Evolutionary conservation across 35 echinoderm and acorn worm species (phyloP).

Genomic region (Acanthaster planci): DNA sequence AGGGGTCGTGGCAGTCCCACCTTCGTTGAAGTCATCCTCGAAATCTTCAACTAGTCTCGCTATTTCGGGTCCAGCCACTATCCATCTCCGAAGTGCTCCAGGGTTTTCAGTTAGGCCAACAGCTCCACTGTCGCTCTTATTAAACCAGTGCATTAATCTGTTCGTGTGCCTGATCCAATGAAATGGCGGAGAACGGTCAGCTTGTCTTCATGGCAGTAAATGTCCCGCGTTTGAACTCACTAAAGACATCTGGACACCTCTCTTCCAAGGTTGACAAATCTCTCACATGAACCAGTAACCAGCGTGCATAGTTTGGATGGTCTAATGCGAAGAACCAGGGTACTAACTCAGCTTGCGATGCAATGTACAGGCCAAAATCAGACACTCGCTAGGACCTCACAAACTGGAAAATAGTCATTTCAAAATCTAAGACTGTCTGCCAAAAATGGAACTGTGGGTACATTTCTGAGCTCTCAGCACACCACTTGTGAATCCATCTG

Average conservation of each 20-base stretch:
- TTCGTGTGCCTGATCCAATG: conserved; percentile 73
- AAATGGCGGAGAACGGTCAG: conserved; percentile 73
- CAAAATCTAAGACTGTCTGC: conserved; percentile 36
- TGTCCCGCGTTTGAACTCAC: conserved; percentile 43
- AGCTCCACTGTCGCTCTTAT: conserved; percentile 59
- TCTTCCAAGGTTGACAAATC: conserved; percentile 49
- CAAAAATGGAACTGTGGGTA: conserved; percentile 48
- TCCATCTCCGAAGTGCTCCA: conserved; percentile 60
- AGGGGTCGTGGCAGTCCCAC: no score
- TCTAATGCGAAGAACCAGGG: conserved; percentile 67
- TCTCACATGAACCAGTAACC: conserved; percentile 30
- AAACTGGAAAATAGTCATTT: conserved; percentile 40
- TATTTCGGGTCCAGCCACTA: conserved; percentile 72
- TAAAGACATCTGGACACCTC: conserved; percentile 52
- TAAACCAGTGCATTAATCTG: conserved; percentile 65
- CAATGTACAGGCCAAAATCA: conserved; percentile 41
- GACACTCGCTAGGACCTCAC: conserved; percentile 33
- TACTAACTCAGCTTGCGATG: conserved; percentile 22
- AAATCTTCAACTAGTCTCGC: conserved; percentile 61
- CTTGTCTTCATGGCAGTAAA: conserved; percentile 44
- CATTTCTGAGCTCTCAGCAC: background rate
- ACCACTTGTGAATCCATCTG: conserved; percentile 45
- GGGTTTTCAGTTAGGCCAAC: conserved; percentile 62
- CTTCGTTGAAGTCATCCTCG: conserved; percentile 7
- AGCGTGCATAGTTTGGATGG: conserved; percentile 53